Evolutionary conservation across 2,113 vertebrate species (phyloP).

Genomic region (Python bivittatus): DNA sequence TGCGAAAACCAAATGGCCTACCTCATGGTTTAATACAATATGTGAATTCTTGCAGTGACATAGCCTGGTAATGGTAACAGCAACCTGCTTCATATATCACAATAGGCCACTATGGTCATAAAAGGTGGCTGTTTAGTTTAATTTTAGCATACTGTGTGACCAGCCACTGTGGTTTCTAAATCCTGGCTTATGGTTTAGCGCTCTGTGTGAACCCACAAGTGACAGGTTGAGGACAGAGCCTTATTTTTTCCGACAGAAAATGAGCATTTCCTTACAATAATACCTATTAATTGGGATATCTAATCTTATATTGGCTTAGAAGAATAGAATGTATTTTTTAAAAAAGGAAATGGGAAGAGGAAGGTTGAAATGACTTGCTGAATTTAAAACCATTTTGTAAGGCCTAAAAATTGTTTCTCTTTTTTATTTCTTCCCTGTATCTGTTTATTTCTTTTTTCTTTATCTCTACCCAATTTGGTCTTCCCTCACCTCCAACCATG

Average conservation of each 20-base stretch:
- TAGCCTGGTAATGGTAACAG: neutral
- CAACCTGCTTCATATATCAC: neutral
- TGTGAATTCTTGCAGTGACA: neutral
- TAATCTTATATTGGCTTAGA: neutral
- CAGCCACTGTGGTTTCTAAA: neutral
- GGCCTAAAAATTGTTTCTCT: neutral
- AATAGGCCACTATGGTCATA: neutral
- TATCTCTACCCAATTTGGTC: neutral
- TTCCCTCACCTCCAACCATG: neutral
- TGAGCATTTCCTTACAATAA: neutral
- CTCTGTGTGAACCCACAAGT: neutral
- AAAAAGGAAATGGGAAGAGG: neutral
- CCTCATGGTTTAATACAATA: neutral
- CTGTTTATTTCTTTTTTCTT: neutral
- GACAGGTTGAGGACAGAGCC: neutral
- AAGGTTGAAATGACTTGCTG: neutral
- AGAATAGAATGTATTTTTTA: neutral
- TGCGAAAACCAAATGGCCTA: neutral
- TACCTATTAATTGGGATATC: neutral
- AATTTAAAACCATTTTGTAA: neutral
- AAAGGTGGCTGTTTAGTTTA: neutral
- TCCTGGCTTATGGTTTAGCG: neutral
- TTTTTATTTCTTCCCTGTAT: neutral
- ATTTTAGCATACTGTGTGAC: neutral
- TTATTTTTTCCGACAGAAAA: neutral